Percentiles rank a stretch among this genome's conserved stretches.
Conservation (phyloP, 2,888 invertebrate genomes). For the Eilema depressum region DNA sequence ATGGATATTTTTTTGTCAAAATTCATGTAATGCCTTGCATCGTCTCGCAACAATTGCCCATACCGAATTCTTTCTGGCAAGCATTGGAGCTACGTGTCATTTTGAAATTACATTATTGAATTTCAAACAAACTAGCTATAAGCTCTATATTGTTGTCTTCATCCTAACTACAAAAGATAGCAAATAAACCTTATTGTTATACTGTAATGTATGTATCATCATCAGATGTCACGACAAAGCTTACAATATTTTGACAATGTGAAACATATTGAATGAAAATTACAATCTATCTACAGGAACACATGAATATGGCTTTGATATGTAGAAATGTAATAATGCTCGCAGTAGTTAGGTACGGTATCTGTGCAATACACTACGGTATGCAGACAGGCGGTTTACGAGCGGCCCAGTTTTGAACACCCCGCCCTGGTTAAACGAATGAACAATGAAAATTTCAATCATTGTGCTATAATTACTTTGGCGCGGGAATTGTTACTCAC, state of each 20-base stretch:
- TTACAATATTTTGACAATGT: neutral
- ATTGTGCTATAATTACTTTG: conserved; percentile 46
- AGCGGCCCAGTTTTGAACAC: conserved; percentile 47
- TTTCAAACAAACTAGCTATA: too few relatives aligned
- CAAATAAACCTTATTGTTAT: too few relatives aligned
- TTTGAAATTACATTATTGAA: too few relatives aligned
- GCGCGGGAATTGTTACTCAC: conserved; percentile 14
- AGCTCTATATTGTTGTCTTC: too few relatives aligned
- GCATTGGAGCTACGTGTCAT: too few relatives aligned
- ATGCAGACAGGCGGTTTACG: conserved; percentile 46
- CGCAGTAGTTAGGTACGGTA: conserved; percentile 34
- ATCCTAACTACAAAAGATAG: too few relatives aligned
- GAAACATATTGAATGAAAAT: neutral
- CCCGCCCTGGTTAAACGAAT: conserved; percentile 41
- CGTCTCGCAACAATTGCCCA: too few relatives aligned
- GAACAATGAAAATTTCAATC: conserved; percentile 53
- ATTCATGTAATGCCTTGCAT: too few relatives aligned
- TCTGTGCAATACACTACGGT: conserved; percentile 48
- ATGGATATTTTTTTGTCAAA: too few relatives aligned
- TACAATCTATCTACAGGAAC: neutral
- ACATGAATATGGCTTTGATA: neutral
- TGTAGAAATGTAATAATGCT: conserved; percentile 26
- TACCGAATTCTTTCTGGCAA: too few relatives aligned
- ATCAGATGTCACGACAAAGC: neutral
- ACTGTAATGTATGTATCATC: neutral